Conservation (phyloP, 2,113 vertebrate species). For the Chelonoidis abingdonii region DNA sequence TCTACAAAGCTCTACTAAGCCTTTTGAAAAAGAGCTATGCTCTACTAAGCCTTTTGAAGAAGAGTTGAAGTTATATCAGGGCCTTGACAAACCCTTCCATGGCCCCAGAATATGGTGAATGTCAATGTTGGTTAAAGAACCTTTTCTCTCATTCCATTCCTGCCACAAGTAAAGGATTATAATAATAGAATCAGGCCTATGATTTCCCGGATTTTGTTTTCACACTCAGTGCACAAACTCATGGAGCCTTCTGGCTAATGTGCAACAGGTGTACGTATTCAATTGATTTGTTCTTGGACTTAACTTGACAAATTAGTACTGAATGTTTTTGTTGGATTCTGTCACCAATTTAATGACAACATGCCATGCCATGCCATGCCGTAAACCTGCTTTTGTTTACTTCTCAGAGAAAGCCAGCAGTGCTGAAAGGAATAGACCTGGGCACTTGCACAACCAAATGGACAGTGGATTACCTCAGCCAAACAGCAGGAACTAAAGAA, state of each 20-base stretch:
- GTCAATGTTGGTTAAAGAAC: neutral
- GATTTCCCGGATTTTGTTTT: neutral
- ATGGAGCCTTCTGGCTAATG: neutral
- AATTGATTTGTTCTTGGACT: neutral
- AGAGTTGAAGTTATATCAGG: neutral
- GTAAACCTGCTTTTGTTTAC: neutral
- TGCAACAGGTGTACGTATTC: neutral
- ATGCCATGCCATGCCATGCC: neutral
- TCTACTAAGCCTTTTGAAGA: neutral
- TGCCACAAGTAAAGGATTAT: fast-evolving
- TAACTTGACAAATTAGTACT: neutral
- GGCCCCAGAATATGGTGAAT: neutral
- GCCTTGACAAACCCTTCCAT: neutral
- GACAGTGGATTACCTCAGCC: constrained; percentile 88
- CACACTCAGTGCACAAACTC: neutral
- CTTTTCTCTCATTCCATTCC: neutral
- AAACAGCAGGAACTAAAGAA: constrained; percentile 80
- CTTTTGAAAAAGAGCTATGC: neutral
- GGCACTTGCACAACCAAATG: constrained; percentile 90
- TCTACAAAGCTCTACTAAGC: too few relatives aligned
- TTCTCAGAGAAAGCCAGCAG: constrained; percentile 87
- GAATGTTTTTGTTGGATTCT: neutral
- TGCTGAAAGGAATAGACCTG: constrained; percentile 87
- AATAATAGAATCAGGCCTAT: neutral
- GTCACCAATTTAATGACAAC: neutral